Base-by-base conservation (phyloP, 2,888 invertebrate species). In the Acronicta alni region DNA sequence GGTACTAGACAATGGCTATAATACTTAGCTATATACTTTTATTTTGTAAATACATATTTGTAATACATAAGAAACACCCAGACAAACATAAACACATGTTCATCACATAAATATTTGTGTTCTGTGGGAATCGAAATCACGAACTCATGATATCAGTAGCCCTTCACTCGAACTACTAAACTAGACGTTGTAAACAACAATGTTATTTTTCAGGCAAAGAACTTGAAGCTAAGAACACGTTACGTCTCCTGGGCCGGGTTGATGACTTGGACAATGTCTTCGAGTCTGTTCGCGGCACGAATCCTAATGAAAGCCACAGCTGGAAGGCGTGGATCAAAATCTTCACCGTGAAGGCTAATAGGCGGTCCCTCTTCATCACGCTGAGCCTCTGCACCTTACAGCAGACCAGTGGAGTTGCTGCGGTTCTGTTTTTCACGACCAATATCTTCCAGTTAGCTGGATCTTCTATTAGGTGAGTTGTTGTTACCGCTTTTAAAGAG, bases 251-350 rank as follows among this genome's bases (percentile, higher is more conserved):
- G 0, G 85, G 86, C 0, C 72, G 85, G 10, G 30, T 81, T 1
- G 77, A 84, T 1, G 85, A 86, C 18, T 39, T 85, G 35, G 84
- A 84, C 0, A 81, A 71, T 41, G 75, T 84, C 0, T 85, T 85
- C 23, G 84, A 84, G 3, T 81, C 83, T 0, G 84, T 84, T 0
- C 75, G 64, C 10, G 83, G 81, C 6, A 78, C 65, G 0, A 78
- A 72, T 0, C 80, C 81, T 0, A 59, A 72, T 6, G 83, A 83
- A 45, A 80, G 72, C 0, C 57, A 49, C 8, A 81, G 70, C 26
- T 82, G 83, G 82, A 84, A 80, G 55, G 80, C 81, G 0, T 86
- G 85, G 84, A 70, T 81, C 4, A 82, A 85, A 60, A 84, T 86
- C 43, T 85, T 86, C 45, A 84, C 86, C 1, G 81, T 82, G 7